A percentile compares a stretch with the other conserved stretches of the same genome.
These are phyloP conservation scores for Falcunculus frontatus DNA, from an alignment of 2,113 vertebrate genomes.

Conservation along the genomic window DNA sequence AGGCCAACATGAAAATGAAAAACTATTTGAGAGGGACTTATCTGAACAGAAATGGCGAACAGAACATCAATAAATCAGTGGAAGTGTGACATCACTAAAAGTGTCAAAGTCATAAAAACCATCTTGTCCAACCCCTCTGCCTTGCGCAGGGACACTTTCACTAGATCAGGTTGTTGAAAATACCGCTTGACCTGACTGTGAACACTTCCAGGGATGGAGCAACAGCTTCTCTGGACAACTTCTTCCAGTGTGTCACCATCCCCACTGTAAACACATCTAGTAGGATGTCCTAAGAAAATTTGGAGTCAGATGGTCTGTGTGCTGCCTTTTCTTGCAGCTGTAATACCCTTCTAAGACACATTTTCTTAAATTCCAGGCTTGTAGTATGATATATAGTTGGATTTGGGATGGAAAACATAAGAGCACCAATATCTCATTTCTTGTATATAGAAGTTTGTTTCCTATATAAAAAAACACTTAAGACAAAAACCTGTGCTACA, in stretches of 20 bases:
- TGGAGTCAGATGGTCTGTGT: background rate
- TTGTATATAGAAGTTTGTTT: background rate
- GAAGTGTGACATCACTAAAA: background rate
- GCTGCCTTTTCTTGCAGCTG: background rate
- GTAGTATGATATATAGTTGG: background rate
- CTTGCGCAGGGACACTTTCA: background rate
- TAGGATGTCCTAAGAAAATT: background rate
- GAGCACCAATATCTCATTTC: background rate
- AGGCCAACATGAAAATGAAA: background rate
- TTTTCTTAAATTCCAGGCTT: background rate
- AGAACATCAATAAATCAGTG: background rate
- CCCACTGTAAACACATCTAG: background rate
- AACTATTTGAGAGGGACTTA: background rate
- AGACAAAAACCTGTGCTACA: background rate
- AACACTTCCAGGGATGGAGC: fast-evolving
- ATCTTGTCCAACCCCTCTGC: background rate
- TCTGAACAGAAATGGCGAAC: background rate
- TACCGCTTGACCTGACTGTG: background rate
- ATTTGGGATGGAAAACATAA: background rate
- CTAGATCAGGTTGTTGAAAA: background rate
- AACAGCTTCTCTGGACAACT: background rate
- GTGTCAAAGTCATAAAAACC: background rate
- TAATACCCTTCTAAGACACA: background rate
- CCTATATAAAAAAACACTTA: background rate
- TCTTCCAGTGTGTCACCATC: background rate